Conservation (phyloP, 2,797 vertebrate species). For the Myripristis murdjan region DNA sequence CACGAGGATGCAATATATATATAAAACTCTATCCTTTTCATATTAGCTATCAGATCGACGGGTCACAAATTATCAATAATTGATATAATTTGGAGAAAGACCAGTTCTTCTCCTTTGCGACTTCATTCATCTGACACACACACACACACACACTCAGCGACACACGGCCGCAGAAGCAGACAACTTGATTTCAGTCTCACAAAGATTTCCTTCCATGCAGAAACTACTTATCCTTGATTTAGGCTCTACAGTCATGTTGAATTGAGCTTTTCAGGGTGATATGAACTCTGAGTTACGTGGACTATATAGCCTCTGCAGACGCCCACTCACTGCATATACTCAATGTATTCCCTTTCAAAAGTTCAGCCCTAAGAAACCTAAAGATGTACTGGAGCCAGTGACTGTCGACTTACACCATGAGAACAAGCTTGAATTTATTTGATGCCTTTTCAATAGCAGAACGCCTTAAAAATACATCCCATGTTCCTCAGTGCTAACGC, state of each 20-base stretch:
- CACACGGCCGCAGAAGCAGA: not conserved
- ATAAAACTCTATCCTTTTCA: not conserved
- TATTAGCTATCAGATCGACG: constrained; percentile 12
- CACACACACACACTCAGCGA: not conserved
- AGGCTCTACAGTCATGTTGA: not conserved
- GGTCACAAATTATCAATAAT: constrained; percentile 16
- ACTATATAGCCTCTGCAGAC: too few species aligned
- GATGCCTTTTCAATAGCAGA: too few species aligned
- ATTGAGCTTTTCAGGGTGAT: too few species aligned
- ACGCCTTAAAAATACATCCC: too few species aligned
- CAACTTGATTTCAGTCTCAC: constrained; percentile 6
- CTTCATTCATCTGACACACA: not conserved
- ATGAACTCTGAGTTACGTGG: too few species aligned
- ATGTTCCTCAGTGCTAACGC: too few species aligned
- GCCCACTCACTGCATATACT: too few species aligned
- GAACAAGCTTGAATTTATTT: too few species aligned
- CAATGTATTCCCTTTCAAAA: too few species aligned
- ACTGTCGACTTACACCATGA: too few species aligned
- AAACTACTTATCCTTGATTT: not conserved
- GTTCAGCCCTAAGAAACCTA: too few species aligned
- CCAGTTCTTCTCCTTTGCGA: constrained; percentile 5
- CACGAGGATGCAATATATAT: constrained; percentile 25
- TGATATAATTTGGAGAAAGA: constrained; percentile 6
- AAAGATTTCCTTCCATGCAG: not conserved
- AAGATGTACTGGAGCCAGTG: too few species aligned